Conservation (phyloP, 1,140 invertebrate species). For the Helicoverpa armigera region DNA sequence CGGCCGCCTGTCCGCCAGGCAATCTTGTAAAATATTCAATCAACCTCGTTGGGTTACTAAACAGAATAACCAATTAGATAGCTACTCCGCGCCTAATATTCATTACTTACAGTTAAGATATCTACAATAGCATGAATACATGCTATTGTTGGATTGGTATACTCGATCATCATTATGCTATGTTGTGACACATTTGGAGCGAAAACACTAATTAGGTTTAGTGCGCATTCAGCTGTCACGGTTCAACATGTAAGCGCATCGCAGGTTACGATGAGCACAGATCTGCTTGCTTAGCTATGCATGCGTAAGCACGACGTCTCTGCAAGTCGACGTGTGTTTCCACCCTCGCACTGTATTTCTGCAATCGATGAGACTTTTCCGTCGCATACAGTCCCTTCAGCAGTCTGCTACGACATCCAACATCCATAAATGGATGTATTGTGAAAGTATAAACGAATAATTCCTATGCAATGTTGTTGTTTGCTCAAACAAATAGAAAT, state of each 20-base stretch:
- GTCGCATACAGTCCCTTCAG: slow-evolving; percentile 12
- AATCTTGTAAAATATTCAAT: slow-evolving; percentile 75
- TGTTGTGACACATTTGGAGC: not conserved
- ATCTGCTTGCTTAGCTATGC: slow-evolving; percentile 23
- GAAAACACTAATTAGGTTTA: slow-evolving; percentile 24
- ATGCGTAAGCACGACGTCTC: slow-evolving; percentile 33
- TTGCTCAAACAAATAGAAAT: slow-evolving; percentile 25
- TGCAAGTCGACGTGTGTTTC: slow-evolving; percentile 24
- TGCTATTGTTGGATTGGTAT: not conserved
- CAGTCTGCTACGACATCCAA: slow-evolving; percentile 30
- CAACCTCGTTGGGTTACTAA: slow-evolving; percentile 69
- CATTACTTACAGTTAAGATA: slow-evolving; percentile 44
- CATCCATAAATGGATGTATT: slow-evolving; percentile 33
- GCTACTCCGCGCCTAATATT: slow-evolving; percentile 50
- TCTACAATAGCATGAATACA: not conserved
- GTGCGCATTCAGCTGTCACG: slow-evolving; percentile 21
- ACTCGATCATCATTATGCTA: not conserved
- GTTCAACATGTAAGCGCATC: slow-evolving; percentile 15
- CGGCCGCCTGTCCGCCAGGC: slow-evolving; percentile 57
- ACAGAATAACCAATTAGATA: slow-evolving; percentile 76
- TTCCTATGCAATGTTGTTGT: slow-evolving; percentile 25
- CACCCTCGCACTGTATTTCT: slow-evolving; percentile 28
- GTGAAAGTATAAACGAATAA: slow-evolving; percentile 9
- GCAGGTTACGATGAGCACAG: slow-evolving; percentile 1
- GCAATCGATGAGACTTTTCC: slow-evolving; percentile 29